These are phyloP conservation scores for Trichoplusia ni DNA, from an alignment of 1,140 invertebrate genomes.

Conservation along the genomic window DNA sequence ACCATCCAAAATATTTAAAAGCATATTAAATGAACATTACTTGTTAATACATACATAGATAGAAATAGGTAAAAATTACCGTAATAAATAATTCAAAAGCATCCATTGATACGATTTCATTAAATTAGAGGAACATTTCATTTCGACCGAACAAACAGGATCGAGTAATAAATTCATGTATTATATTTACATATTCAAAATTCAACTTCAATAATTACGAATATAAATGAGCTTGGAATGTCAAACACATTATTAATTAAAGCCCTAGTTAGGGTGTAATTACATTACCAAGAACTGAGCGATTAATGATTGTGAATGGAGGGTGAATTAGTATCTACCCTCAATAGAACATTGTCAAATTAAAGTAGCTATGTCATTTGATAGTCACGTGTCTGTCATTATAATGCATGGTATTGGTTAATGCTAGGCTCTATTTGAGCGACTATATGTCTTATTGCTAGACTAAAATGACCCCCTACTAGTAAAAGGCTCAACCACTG, in stretches of 20 bases:
- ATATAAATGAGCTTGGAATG: constrained; percentile 4
- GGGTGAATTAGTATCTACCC: not conserved
- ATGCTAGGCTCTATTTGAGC: too few relatives aligned
- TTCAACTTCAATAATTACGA: constrained; percentile 7
- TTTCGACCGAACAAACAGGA: not conserved
- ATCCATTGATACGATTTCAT: not conserved
- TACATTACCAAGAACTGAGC: constrained; percentile 16
- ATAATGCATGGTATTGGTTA: too few relatives aligned
- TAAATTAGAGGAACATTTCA: not conserved
- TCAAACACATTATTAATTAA: constrained; percentile 14
- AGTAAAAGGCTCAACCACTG: too few relatives aligned
- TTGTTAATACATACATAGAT: too few relatives aligned
- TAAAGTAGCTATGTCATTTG: too few relatives aligned
- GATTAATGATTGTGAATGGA: not conserved
- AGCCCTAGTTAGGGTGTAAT: not conserved
- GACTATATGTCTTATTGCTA: too few relatives aligned
- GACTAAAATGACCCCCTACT: too few relatives aligned
- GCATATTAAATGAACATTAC: not conserved
- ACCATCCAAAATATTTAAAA: not conserved
- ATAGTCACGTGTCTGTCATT: too few relatives aligned
- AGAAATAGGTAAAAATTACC: too few relatives aligned
- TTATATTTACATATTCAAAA: not conserved
- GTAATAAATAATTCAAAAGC: too few relatives aligned
- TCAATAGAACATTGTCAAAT: too few relatives aligned
- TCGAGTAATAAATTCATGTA: not conserved